phyloP scores from a whole-genome alignment of 2,888 invertebrate genomes.

The Meta bourneti region DNA sequence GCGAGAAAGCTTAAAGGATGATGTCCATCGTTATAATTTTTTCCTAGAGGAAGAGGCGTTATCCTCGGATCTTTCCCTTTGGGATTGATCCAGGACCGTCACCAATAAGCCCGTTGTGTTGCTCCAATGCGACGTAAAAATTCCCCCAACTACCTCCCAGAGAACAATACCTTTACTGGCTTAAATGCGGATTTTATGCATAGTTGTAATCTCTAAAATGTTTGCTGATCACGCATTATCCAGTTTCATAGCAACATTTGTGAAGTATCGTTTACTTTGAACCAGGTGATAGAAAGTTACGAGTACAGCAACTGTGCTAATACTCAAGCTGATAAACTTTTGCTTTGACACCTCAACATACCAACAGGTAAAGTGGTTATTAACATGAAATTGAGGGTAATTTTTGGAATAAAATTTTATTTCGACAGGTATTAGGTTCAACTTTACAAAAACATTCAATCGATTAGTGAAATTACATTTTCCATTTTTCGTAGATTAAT shows the following conservation, averaged over 20 bases:
- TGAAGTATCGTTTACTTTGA: constrained; percentile 6
- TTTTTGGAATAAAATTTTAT: too few species aligned
- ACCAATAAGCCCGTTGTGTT: too few species aligned
- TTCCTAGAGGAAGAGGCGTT: too few species aligned
- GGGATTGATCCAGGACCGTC: too few species aligned
- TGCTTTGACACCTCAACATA: background rate
- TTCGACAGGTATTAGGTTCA: too few species aligned
- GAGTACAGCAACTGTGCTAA: background rate
- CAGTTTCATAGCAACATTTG: background rate
- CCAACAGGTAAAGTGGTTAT: background rate
- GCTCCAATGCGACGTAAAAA: too few species aligned
- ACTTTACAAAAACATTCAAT: too few species aligned
- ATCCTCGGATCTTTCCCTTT: too few species aligned
- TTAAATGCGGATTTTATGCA: background rate
- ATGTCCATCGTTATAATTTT: too few species aligned
- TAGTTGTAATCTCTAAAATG: background rate
- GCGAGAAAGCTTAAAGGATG: too few species aligned
- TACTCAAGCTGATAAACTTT: background rate
- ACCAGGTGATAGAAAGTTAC: background rate
- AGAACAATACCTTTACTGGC: background rate
- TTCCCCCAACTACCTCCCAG: background rate
- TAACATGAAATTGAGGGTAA: background rate
- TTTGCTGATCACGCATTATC: background rate
- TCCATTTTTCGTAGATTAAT: too few species aligned
- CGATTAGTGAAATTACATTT: too few species aligned